phyloP scores from a whole-genome alignment of 2,888 invertebrate species.

The Subacronicta megacephala region DNA sequence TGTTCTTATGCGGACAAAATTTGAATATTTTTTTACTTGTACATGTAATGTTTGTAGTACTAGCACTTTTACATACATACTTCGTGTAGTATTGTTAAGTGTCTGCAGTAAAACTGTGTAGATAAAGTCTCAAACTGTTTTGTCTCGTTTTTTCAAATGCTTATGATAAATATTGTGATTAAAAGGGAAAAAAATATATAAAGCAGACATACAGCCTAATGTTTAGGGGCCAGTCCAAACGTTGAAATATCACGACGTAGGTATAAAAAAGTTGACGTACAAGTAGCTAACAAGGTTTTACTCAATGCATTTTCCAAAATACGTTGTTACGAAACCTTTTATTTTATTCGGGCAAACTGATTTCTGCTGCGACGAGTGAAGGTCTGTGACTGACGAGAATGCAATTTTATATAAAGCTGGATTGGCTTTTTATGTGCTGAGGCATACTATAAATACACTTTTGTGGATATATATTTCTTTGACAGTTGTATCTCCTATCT shows the following conservation, averaged over 20 bases:
- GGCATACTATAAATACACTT: conserved; percentile 23
- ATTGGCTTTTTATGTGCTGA: conserved; percentile 38
- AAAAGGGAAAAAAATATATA: no score
- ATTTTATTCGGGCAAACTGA: conserved; percentile 42
- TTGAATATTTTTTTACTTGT: conserved; percentile 18
- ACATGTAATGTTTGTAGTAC: conserved; percentile 3
- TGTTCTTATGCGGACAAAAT: conserved; percentile 13
- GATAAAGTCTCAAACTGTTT: no score
- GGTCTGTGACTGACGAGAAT: conserved; percentile 45
- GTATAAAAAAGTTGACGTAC: no score
- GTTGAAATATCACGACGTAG: no score
- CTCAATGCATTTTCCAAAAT: conserved; percentile 31
- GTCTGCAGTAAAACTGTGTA: conserved; percentile 18
- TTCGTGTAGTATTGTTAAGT: background rate
- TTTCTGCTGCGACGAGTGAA: conserved; percentile 35
- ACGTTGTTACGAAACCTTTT: conserved; percentile 21
- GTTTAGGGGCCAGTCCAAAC: no score
- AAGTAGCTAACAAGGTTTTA: conserved; percentile 21
- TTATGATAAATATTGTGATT: no score
- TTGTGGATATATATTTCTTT: conserved; percentile 5
- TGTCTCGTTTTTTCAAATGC: no score
- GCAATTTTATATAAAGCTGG: conserved; percentile 39
- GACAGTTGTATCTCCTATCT: no score
- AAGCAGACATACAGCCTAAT: no score
- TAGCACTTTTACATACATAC: background rate